phyloP scores from a whole-genome alignment of 1,140 invertebrate genomes.

The Hermatobates lingyangjiaoensis region DNA sequence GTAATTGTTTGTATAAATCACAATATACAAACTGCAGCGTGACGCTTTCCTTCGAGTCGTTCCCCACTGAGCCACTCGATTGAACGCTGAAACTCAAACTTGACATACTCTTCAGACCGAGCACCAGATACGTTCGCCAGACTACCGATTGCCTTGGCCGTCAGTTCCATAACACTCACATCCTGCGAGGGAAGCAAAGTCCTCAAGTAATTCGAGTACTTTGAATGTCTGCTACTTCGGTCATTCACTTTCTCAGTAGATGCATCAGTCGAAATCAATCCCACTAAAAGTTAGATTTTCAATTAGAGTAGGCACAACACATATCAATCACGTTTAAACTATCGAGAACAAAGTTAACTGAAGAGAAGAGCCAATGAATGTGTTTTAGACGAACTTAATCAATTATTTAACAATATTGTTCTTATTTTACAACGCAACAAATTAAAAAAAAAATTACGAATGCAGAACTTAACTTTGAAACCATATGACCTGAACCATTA shows the following conservation, averaged over 20 bases:
- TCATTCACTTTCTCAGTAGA: slow-evolving; percentile 83
- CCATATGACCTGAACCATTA: too few species aligned
- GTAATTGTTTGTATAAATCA: too few species aligned
- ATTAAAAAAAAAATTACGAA: not conserved
- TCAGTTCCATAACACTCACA: slow-evolving; percentile 82
- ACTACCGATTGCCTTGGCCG: slow-evolving; percentile 84
- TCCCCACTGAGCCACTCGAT: slow-evolving; percentile 85
- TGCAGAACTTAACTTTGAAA: too few species aligned
- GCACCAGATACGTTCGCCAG: slow-evolving; percentile 79
- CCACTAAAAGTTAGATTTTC: slow-evolving; percentile 39
- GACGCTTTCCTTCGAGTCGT: slow-evolving; percentile 69
- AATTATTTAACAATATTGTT: not conserved
- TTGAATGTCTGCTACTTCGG: slow-evolving; percentile 66
- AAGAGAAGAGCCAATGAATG: not conserved
- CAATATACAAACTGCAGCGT: slow-evolving; percentile 60
- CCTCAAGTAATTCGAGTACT: slow-evolving; percentile 83
- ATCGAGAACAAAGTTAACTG: not conserved
- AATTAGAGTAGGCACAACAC: not conserved
- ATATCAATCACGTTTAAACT: not conserved
- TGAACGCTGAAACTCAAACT: slow-evolving; percentile 86
- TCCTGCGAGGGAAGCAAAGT: slow-evolving; percentile 79
- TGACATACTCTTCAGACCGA: slow-evolving; percentile 85
- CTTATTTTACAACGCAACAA: not conserved
- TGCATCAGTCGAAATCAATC: slow-evolving; percentile 78
- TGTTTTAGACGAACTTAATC: not conserved